Evolutionary conservation across 2,113 vertebrate genomes (phyloP), one percentile per base, ranked within the genome.

Genomic region (Halcyon malimbica): DNA sequence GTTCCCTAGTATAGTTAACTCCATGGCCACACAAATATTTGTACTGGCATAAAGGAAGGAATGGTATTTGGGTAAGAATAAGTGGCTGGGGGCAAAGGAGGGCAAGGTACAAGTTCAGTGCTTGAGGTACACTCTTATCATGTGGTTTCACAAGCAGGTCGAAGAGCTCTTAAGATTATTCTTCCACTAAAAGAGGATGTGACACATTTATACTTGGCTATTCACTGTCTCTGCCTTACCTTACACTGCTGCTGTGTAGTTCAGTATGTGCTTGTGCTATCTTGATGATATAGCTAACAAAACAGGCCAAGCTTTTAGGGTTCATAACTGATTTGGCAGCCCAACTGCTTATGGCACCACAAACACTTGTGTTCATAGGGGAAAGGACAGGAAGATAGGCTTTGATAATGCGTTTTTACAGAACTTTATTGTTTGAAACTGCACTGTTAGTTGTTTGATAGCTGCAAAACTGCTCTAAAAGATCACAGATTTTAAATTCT

Each of bases 21-120:
- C 60, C 65, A 51, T 91, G 48, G 26, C 71, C 84, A 60, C 83
- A 31, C 65, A 84, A 94, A 89, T 95, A 82, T 79, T 93, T 95
- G 51, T 95, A 18, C 74, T 93, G 91, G 74, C 57, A 24, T 79
- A 60, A 78, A 82, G 69, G 37, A 82, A 48, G 42, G 62, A 90
- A 83, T 60, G 76, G 57, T 73, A 31, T 48, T 93, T 82, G 53
- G 80, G 26, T 62, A 89, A 75, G 91, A 81, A 35, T 85, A 68
- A 89, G 56, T 71, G 69, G 19, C 79, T 74, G 41, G 60, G 35
- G 54, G 37, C 73, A 62, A 89, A 86, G 51, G 17, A 46, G 28
- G 35, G 23, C 51, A 56, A 65, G 46, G 60, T 95, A 39, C 56
- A 35, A 42, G 46, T 63, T 51, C 41, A 41, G 64, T 67, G n/a